These are phyloP conservation scores for Cichlasoma orientale DNA, from an alignment of 2,797 vertebrate genomes.

Conservation along the genomic window DNA sequence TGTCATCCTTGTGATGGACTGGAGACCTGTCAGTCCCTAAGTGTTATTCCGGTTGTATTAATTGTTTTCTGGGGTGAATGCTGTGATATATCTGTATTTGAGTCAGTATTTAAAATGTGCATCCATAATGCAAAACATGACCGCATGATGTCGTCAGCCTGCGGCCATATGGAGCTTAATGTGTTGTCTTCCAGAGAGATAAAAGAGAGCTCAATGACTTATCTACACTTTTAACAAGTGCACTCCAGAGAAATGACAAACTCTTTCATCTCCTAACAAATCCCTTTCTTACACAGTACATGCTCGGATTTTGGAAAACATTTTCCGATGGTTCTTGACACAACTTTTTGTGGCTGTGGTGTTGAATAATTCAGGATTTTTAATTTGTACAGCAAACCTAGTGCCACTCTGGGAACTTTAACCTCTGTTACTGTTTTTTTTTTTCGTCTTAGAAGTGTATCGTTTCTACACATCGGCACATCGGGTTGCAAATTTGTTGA, in stretches of 20 bases:
- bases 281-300: conserved; percentile 1
- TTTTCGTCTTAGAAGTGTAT: background rate
- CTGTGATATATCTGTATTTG: background rate
- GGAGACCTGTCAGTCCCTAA: background rate
- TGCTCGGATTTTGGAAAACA: conserved; percentile 2
- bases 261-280: conserved; percentile 36
- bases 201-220: conserved; percentile 39
- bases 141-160: conserved; percentile 18
- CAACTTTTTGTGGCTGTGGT: background rate
- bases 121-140: background rate
- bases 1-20: background rate
- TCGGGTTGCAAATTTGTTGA: background rate
- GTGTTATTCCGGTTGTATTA: background rate
- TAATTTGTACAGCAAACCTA: conserved; percentile 23
- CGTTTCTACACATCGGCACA: background rate
- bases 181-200: conserved; percentile 37
- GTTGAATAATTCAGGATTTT: conserved; percentile 19
- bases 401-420: conserved; percentile 3
- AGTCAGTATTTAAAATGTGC: background rate
- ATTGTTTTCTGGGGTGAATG: background rate
- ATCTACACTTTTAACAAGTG: conserved; percentile 44
- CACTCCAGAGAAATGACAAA: conserved; percentile 36
- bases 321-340: background rate
- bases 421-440: conserved; percentile 10
- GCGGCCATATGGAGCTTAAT: conserved; percentile 25